Evolutionary conservation across 2,888 invertebrate genomes (phyloP), one percentile per base, ranked within the genome.

Genomic region (Folsomia manolachei): DNA sequence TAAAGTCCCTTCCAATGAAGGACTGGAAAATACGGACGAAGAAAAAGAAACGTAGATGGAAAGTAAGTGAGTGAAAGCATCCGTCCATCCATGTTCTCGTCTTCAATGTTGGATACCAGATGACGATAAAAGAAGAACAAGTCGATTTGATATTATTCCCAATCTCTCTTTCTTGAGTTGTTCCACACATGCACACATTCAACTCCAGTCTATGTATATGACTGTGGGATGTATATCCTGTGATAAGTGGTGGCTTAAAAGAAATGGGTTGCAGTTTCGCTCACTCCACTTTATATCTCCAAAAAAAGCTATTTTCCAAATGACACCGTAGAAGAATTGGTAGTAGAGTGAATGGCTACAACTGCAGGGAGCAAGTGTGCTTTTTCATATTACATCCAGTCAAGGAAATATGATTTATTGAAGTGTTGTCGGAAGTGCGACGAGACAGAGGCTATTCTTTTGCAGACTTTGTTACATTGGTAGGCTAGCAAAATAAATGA

Each of bases 341-440:
- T n/a, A n/a, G n/a, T n/a, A n/a, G n/a, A n/a, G n/a, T n/a, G 51
- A 18, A 51, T 51, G 7, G 56, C 56, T 56, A 56, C 56, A 56
- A n/a, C n/a, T n/a, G n/a, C n/a, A n/a, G n/a, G n/a, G n/a, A n/a
- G n/a, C n/a, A n/a, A n/a, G n/a, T n/a, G n/a, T n/a, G n/a, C n/a
- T n/a, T n/a, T n/a, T n/a, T n/a, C 7, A 56, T 18, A n/a, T 21
- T 56, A 7, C 21, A 19, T 56, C 21, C 56, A 56, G 56, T 56
- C 56, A 63, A n/a, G 27, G 21, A 63, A 63, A 27, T 63, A 21
- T 63, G 63, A 63, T 63, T 26, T 26, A 63, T 63, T 63, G 63
- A 27, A 63, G 56, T 63, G 27, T 63, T 63, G 63, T 63, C 63
- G 63, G 63, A 63, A 63, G 63, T 63, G 27, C 63, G 63, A 63